phyloP scores from a whole-genome alignment of 2,888 invertebrate genomes.

The Amblyteles armatorius region DNA sequence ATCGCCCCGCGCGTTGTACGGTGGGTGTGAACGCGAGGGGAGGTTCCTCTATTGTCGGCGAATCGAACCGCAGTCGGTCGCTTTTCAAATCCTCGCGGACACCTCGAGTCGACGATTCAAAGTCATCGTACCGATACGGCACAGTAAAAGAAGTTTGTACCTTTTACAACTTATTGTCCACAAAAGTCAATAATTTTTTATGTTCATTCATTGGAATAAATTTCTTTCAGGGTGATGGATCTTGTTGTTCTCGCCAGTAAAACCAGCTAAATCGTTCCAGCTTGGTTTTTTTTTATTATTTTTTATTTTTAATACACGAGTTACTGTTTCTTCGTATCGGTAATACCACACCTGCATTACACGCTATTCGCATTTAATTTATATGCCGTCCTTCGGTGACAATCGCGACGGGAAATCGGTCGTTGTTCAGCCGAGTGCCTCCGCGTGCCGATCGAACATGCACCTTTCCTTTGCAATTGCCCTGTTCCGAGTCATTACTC shows the following conservation, averaged over 20 bases:
- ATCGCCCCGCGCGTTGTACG: background rate
- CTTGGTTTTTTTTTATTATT: background rate
- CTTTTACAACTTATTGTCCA: too few relatives aligned
- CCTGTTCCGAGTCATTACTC: slow-evolving; percentile 64
- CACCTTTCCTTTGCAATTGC: slow-evolving; percentile 57
- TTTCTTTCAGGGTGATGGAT: too few relatives aligned
- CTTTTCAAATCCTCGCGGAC: background rate
- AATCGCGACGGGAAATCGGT: slow-evolving; percentile 57
- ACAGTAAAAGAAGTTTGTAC: too few relatives aligned
- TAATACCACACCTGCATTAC: slow-evolving; percentile 54
- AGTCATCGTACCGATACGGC: background rate
- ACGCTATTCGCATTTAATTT: slow-evolving; percentile 39
- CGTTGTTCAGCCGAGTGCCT: slow-evolving; percentile 35
- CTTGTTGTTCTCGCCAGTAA: background rate
- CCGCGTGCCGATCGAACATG: slow-evolving; percentile 28
- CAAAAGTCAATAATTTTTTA: too few relatives aligned
- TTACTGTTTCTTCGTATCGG: slow-evolving; percentile 25
- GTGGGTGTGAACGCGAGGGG: slow-evolving; percentile 21
- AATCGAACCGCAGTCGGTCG: slow-evolving; percentile 41
- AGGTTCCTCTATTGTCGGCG: slow-evolving; percentile 40
- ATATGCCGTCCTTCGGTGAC: slow-evolving; percentile 37
- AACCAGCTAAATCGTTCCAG: slow-evolving; percentile 1
- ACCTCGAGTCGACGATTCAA: background rate
- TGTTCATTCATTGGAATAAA: too few relatives aligned
- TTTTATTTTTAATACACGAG: background rate